Percentiles rank a stretch among this genome's conserved stretches.
Evolutionary conservation across 2,888 invertebrate species (phyloP).

Genomic region (Drosophila hamatofila): DNA sequence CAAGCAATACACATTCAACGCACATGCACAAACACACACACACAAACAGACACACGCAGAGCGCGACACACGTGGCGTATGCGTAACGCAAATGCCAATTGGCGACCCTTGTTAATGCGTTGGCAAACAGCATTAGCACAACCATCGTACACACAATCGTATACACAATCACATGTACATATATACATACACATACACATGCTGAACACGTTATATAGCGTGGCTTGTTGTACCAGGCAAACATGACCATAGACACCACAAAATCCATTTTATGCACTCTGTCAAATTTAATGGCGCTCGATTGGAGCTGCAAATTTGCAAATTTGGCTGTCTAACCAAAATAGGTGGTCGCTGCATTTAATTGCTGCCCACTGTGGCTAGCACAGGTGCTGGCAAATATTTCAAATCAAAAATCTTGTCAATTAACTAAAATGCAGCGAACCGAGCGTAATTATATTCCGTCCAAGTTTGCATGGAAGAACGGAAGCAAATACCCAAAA

Average conservation of each 20-base stretch:
- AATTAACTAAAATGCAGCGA: slow-evolving; percentile 49
- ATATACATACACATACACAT: neutral
- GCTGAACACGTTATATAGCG: slow-evolving; percentile 7
- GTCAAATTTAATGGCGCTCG: slow-evolving; percentile 69
- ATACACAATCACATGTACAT: neutral
- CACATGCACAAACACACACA: slow-evolving; percentile 6
- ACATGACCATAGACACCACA: slow-evolving; percentile 62
- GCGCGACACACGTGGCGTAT: slow-evolving; percentile 67
- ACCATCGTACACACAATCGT: slow-evolving; percentile 23
- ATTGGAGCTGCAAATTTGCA: slow-evolving; percentile 69
- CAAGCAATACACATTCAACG: slow-evolving; percentile 2
- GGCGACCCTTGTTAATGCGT: slow-evolving; percentile 70
- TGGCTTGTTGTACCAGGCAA: slow-evolving; percentile 39
- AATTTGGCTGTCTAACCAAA: slow-evolving; percentile 69
- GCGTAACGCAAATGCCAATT: slow-evolving; percentile 60
- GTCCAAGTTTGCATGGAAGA: slow-evolving; percentile 41
- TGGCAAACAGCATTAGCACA: slow-evolving; percentile 74
- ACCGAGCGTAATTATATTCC: slow-evolving; percentile 33
- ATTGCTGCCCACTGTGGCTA: slow-evolving; percentile 46
- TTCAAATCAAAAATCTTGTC: slow-evolving; percentile 27
- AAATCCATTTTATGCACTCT: slow-evolving; percentile 54
- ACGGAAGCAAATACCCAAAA: slow-evolving; percentile 41
- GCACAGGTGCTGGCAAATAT: slow-evolving; percentile 16
- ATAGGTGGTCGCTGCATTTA: slow-evolving; percentile 61
- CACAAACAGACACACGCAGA: slow-evolving; percentile 25